Base-by-base conservation (phyloP, 2,797 vertebrate species). In the Ficedula albicollis region DNA sequence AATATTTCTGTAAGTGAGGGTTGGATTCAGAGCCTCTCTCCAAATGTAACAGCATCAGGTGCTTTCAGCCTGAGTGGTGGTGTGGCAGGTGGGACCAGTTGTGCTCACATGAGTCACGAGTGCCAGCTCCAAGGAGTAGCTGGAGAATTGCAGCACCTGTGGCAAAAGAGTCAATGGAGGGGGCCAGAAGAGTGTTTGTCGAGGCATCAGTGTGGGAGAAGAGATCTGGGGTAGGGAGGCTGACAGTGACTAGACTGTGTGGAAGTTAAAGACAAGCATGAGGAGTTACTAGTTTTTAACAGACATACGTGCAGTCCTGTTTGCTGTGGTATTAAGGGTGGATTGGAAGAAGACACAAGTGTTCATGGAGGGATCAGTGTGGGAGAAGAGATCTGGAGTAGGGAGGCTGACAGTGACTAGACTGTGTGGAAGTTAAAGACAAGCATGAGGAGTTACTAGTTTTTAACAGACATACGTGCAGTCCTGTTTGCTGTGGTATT, bases 41-140 rank as follows among this genome's bases (percentile, higher is more conserved):
- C 7, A 6, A 25, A 13, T 8, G 9, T 7, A 54, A 1, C 39
- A 29, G 25, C 73, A n/a, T 69, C 46, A 27, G 87, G 89, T 78
- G 82, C 58, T 8, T 49, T 58, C 16, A 6, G 49, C 25, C 0
- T 13, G 9, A 43, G 79, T 21, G 66, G 77, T 34, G 44, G 89
- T 39, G 56, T 18, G 87, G 89, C 51, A 1, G 58, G 92, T 83
- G 93, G 75, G 89, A 91, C 79, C 87, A 87, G 93, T 91, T 74
- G 87, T 46, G 30, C 87, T 77, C 62, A 14, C n/a, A 1, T 91
- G 90, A 94, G 85, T 92, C 84, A 89, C 25, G 48, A 48, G 54
- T n/a, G 59, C 30, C 49, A 74, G 4, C 66, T 86, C 56, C 21
- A 17, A 38, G 84, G 60, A 93, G 55, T 0, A 78, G 63, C n/a